Evolutionary conservation across 2,888 invertebrate genomes (phyloP), one percentile per base, ranked within the genome.

Genomic region (Agriotes lineatus): DNA sequence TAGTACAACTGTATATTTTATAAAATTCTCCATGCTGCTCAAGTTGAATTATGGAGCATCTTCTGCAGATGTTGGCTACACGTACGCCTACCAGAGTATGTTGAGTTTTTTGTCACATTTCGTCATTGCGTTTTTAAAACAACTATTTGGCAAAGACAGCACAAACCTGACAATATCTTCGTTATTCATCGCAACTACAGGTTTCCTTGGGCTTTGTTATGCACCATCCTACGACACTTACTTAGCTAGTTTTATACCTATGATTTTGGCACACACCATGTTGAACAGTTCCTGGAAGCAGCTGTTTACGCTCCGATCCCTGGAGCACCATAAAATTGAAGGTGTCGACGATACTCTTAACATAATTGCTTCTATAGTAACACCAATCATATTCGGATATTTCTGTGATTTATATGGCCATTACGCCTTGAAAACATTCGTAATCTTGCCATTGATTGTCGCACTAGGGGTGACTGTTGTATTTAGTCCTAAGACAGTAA

Each of bases 391-490:
- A 22, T 66, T 70, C 50, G 69, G 69, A 12, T 16, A 66, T 50
- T 62, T 66, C 20, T 70, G 69, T 37, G 69, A 70, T 62, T 58
- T 61, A 14, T 70, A 66, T 52, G 61, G 61, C 6, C 42, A 62
- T 37, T 25, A 52, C 4, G 65, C 69, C 35, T 44, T 62, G n/a
- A 52, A 66, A 57, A 42, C 66, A 7, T 50, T 61, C 18, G 66
- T 66, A 12, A 52, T 70, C 3, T 16, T 61, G 5, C 69, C 69
- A 2, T 12, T 66, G 16, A 22, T 66, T 22, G 30, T 42, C 10
- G 22, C 20, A 12, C 12, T 63, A 16, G 3, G 30, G 1, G 6
- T 52, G 33, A 10, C 35, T 10, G 1, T 52, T 10, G 33, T 30
- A 18, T 52, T 52, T 16, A 52, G 3, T 18, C 25, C 52, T n/a